Percentiles rank a stretch among this genome's conserved stretches.
phyloP scores from a whole-genome alignment of 2,888 invertebrate species.

The Eupithecia exiguata region DNA sequence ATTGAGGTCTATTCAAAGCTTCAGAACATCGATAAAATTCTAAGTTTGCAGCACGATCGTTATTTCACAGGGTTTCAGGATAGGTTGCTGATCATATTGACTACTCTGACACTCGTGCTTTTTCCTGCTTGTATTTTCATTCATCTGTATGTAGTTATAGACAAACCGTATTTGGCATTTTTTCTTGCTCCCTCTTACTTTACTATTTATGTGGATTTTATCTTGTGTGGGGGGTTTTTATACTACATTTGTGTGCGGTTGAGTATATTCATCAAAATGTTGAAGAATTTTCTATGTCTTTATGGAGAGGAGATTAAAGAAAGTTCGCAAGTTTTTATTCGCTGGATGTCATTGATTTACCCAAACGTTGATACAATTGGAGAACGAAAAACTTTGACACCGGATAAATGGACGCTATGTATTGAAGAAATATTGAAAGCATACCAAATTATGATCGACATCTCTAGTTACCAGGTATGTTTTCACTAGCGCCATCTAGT shows the following conservation, averaged over 20 bases:
- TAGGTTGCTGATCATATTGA: conserved; percentile 23
- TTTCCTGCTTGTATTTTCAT: conserved; percentile 42
- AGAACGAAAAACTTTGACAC: conserved; percentile 8
- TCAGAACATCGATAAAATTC: conserved; percentile 50
- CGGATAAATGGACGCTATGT: conserved; percentile 41
- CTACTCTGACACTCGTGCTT: not conserved
- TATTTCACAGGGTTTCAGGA: conserved; percentile 42
- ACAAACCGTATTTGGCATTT: conserved; percentile 39
- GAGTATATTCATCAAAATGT: conserved; percentile 46
- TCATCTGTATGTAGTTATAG: conserved; percentile 36
- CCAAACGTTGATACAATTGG: conserved; percentile 21
- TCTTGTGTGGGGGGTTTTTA: conserved; percentile 45
- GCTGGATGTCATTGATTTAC: conserved; percentile 15
- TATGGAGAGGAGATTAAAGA: not conserved
- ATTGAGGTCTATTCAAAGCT: conserved; percentile 43
- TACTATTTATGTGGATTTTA: conserved; percentile 46
- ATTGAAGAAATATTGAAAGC: conserved; percentile 49
- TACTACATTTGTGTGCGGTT: conserved; percentile 48
- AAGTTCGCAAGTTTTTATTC: conserved; percentile 6
- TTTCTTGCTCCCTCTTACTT: conserved; percentile 33
- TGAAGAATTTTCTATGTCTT: conserved; percentile 28
- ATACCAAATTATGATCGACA: conserved; percentile 45
- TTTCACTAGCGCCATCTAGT: not conserved
- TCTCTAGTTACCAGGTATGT: conserved; percentile 52
- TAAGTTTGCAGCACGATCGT: conserved; percentile 40